Conservation (phyloP, 2,113 vertebrate genomes). For the Thunnus thynnus region DNA sequence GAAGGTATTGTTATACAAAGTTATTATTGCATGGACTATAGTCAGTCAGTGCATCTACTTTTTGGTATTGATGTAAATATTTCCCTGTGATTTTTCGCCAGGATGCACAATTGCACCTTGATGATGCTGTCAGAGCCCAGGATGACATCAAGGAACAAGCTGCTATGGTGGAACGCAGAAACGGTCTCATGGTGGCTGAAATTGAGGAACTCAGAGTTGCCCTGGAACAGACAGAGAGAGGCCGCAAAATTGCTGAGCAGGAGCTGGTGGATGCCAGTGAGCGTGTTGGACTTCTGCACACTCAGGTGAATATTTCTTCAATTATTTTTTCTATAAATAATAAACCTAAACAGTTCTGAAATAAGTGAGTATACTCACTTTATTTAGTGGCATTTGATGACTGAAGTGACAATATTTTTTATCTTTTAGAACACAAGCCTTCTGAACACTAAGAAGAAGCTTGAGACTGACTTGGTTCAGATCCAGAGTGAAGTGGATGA, state of each 20-base stretch:
- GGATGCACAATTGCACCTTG: constrained; percentile 92
- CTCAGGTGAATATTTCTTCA: constrained; percentile 80
- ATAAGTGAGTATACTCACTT: no score
- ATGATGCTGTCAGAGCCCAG: constrained; percentile 86
- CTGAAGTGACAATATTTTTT: background rate
- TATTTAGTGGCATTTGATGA: background rate
- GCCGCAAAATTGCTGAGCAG: constrained; percentile 7
- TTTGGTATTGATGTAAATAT: background rate
- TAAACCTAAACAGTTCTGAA: background rate
- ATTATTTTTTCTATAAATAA: background rate
- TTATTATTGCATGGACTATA: no score
- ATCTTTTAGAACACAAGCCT: constrained; percentile 74
- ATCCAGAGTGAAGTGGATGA: constrained; percentile 80
- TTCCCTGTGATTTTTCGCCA: constrained; percentile 40
- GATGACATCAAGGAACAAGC: constrained; percentile 88
- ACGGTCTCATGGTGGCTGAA: constrained; percentile 86
- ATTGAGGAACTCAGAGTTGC: constrained; percentile 86
- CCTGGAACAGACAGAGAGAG: constrained; percentile 87
- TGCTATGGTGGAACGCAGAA: constrained; percentile 89
- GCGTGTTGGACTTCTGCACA: constrained; percentile 89
- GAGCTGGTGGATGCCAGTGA: constrained; percentile 59
- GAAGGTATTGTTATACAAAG: constrained; percentile 71
- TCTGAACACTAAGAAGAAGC: constrained; percentile 80
- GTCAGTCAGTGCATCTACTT: background rate
- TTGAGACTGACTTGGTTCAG: constrained; percentile 75